These are phyloP conservation scores for Ormia ochracea DNA, from an alignment of 2,888 invertebrate species.

Conservation along the genomic window DNA sequence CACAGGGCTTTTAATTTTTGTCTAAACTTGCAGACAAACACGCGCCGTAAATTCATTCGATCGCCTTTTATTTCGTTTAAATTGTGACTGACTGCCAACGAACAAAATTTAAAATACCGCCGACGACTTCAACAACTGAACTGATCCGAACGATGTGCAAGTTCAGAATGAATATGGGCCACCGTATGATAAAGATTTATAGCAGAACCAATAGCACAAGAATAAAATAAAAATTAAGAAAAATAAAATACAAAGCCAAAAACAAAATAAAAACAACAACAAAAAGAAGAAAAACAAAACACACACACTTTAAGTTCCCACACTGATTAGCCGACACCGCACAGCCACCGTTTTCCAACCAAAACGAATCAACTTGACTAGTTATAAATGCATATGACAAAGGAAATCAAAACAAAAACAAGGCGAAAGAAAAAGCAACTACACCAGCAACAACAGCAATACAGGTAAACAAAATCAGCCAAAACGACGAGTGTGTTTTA, in stretches of 20 bases:
- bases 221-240: slow-evolving; percentile 12
- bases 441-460: neutral
- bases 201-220: slow-evolving; percentile 34
- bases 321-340: slow-evolving; percentile 50
- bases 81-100: neutral
- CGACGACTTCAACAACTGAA: slow-evolving; percentile 35
- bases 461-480: slow-evolving; percentile 2
- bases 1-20: neutral
- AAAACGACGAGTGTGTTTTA: slow-evolving; percentile 31
- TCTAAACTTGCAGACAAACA: slow-evolving; percentile 22
- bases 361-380: slow-evolving; percentile 2
- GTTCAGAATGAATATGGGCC: slow-evolving; percentile 55
- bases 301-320: slow-evolving; percentile 44
- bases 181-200: slow-evolving; percentile 31
- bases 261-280: slow-evolving; percentile 5
- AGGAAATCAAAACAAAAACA: neutral
- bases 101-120: neutral
- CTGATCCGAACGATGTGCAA: slow-evolving; percentile 56
- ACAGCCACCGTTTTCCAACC: slow-evolving; percentile 32
- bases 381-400: neutral
- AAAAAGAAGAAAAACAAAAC: slow-evolving; percentile 1
- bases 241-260: too few relatives aligned
- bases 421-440: slow-evolving; percentile 11
- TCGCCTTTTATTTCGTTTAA: neutral
- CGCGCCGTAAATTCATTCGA: slow-evolving; percentile 26